phyloP scores from a whole-genome alignment of 2,113 vertebrate genomes.

The Anolis sagrei region DNA sequence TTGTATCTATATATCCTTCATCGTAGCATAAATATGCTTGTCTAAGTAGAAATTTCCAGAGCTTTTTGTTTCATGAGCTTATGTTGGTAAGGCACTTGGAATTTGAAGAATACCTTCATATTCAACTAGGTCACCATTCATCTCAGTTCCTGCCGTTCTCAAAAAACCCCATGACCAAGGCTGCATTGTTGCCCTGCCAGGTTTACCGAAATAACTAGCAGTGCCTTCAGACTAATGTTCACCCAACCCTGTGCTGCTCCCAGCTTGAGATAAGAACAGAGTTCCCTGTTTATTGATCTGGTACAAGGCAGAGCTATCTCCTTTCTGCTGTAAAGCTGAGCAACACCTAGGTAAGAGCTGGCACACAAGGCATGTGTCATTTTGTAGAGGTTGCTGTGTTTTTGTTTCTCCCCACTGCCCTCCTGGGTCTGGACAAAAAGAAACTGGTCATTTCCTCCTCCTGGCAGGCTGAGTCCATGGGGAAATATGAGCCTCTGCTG shows the following conservation, averaged over 20 bases:
- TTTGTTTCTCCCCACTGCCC: neutral
- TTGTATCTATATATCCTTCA: neutral
- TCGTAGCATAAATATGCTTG: too few relatives aligned
- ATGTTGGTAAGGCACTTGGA: neutral
- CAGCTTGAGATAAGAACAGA: slow-evolving; percentile 58
- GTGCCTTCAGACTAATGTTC: neutral
- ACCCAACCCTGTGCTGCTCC: slow-evolving; percentile 17
- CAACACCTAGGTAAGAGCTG: slow-evolving; percentile 29
- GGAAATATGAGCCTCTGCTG: slow-evolving; percentile 49
- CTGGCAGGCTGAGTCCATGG: slow-evolving; percentile 38
- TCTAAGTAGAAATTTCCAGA: neutral
- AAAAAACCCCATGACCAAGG: neutral
- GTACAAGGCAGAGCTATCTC: slow-evolving; percentile 45
- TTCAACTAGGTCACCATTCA: neutral
- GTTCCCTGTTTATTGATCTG: slow-evolving; percentile 55
- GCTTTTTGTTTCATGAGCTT: neutral
- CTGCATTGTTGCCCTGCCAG: neutral
- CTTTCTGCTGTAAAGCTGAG: slow-evolving; percentile 9
- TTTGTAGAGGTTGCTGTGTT: neutral
- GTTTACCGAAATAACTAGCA: neutral
- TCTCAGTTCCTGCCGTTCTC: neutral
- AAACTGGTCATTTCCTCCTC: slow-evolving; percentile 17
- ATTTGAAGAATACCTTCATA: neutral
- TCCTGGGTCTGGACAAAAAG: neutral
- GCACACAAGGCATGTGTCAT: neutral